These are phyloP conservation scores for Diceros bicornis DNA, from an alignment of 2,797 vertebrate genomes.

Conservation along the genomic window DNA sequence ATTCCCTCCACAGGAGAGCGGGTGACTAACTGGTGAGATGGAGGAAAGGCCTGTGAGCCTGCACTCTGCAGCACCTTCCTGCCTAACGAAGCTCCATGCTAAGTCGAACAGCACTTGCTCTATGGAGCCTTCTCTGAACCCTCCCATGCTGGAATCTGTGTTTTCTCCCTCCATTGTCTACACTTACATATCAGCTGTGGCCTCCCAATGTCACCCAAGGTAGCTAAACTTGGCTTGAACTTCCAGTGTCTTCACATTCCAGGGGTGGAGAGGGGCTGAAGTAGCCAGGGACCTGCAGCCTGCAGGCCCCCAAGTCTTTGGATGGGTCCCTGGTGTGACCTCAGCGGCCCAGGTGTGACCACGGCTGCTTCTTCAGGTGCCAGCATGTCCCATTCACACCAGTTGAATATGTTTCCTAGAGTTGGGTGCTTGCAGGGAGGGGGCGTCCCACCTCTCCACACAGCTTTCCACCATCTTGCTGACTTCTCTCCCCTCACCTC, in stretches of 20 bases:
- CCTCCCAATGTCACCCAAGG: rapidly evolving
- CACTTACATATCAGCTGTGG: rapidly evolving
- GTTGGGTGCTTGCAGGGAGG: not conserved
- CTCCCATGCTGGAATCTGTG: rapidly evolving
- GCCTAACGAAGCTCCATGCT: not conserved
- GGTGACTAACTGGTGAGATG: not conserved
- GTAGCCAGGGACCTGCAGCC: not conserved
- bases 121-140: not conserved
- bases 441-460: rapidly evolving
- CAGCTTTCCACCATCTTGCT: not conserved
- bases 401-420: not conserved
- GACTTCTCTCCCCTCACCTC: not conserved
- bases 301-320: not conserved
- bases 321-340: not conserved
- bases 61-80: rapidly evolving
- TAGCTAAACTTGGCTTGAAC: not conserved
- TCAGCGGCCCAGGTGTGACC: not conserved
- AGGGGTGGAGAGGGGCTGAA: not conserved
- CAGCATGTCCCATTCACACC: not conserved
- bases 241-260: not conserved
- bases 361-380: not conserved
- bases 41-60: no score
- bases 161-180: not conserved
- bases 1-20: rapidly evolving
- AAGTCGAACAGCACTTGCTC: not conserved